These are phyloP conservation scores for Pao palembangensis DNA, from an alignment of 2,113 vertebrate species.

Conservation along the genomic window DNA sequence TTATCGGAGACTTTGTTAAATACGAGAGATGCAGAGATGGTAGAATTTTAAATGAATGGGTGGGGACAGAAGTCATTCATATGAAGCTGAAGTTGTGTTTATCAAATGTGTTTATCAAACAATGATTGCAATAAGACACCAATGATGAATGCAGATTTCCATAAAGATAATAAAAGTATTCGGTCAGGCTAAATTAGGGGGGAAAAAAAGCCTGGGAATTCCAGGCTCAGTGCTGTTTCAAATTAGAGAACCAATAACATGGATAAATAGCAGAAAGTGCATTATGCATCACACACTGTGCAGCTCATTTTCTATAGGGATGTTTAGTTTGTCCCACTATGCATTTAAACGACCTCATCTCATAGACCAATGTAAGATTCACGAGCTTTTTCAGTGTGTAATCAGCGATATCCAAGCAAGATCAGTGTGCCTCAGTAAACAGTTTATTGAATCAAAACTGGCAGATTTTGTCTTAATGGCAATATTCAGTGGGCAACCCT, in stretches of 20 bases:
- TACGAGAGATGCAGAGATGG: constrained; percentile 23
- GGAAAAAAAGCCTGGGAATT: constrained; percentile 7
- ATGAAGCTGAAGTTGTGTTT: constrained; percentile 19
- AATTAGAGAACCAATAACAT: constrained; percentile 42
- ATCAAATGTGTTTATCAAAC: constrained; percentile 15
- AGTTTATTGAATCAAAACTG: constrained; percentile 58
- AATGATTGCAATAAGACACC: constrained; percentile 15
- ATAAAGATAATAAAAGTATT: constrained; percentile 18
- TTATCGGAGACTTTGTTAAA: constrained; percentile 20
- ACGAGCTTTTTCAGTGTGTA: constrained; percentile 46
- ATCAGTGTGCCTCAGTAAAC: constrained; percentile 45
- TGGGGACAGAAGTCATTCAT: not conserved
- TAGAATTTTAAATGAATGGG: constrained; percentile 15
- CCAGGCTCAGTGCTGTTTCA: constrained; percentile 17
- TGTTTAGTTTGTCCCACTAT: constrained; percentile 36
- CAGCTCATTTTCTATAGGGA: constrained; percentile 42
- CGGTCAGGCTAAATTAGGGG: constrained; percentile 8
- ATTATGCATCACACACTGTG: constrained; percentile 18
- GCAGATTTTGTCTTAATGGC: constrained; percentile 38
- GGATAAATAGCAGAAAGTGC: constrained; percentile 21
- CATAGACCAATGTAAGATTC: constrained; percentile 41
- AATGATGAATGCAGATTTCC: constrained; percentile 20
- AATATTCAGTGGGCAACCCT: constrained; percentile 20
- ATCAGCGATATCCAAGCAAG: constrained; percentile 49
- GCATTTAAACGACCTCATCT: constrained; percentile 63